Evolutionary conservation across 2,113 vertebrate genomes (phyloP).

Genomic region (Alethe castanea): DNA sequence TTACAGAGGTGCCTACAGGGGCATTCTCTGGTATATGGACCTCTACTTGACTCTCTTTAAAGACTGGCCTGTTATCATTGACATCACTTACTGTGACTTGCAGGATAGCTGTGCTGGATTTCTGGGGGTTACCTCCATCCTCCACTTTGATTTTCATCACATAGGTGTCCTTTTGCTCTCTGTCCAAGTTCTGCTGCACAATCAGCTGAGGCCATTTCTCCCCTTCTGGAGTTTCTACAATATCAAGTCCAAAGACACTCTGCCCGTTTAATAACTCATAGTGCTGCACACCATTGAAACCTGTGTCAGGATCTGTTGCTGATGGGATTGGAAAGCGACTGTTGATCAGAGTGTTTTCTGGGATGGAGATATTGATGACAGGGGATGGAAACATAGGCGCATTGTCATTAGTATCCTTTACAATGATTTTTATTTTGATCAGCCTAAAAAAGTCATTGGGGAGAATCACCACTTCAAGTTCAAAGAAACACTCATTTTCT

Average conservation of each 20-base stretch:
- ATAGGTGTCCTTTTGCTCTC: slow-evolving; percentile 98
- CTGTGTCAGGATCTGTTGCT: slow-evolving; percentile 96
- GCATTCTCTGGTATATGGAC: slow-evolving; percentile 96
- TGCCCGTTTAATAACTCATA: slow-evolving; percentile 96
- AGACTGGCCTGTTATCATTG: slow-evolving; percentile 96
- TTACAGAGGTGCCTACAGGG: slow-evolving; percentile 90
- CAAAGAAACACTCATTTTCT: slow-evolving; percentile 96
- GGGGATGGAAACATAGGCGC: slow-evolving; percentile 98
- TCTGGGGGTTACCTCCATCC: slow-evolving; percentile 94
- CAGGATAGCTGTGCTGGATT: slow-evolving; percentile 98
- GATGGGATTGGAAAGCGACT: slow-evolving; percentile 97
- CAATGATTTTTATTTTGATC: slow-evolving; percentile 98
- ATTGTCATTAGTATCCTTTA: slow-evolving; percentile 98
- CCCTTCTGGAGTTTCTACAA: slow-evolving; percentile 97
- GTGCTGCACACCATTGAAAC: slow-evolving; percentile 96
- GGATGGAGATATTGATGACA: slow-evolving; percentile 99
- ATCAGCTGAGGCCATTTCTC: slow-evolving; percentile 99
- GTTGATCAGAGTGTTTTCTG: slow-evolving; percentile 98
- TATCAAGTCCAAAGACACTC: slow-evolving; percentile 96
- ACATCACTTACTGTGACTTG: slow-evolving; percentile 98
- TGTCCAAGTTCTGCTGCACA: slow-evolving; percentile 96
- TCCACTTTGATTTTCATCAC: slow-evolving; percentile 99
- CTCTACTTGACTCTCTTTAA: slow-evolving; percentile 95
- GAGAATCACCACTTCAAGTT: slow-evolving; percentile 98
- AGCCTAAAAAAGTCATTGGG: slow-evolving; percentile 98